These are phyloP conservation scores for Tetropium fuscum DNA, from an alignment of 2,888 invertebrate genomes.

Conservation along the genomic window DNA sequence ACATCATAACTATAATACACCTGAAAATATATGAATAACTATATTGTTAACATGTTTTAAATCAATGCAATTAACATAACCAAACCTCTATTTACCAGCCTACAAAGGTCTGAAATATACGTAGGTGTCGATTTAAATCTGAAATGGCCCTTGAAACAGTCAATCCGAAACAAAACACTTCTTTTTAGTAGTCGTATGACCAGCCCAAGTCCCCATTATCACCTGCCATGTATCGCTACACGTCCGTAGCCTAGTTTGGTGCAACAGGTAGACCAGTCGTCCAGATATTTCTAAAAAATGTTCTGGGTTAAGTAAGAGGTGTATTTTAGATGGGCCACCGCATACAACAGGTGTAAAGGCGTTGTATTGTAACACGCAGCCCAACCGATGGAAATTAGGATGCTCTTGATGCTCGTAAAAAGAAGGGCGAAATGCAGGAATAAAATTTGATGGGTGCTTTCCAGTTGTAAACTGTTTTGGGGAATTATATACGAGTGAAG, in stretches of 20 bases:
- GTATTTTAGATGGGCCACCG: background rate
- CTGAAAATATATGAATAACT: too few species aligned
- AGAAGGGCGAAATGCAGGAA: constrained; percentile 23
- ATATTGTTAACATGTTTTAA: too few species aligned
- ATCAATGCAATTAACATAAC: too few species aligned
- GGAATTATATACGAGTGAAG: background rate
- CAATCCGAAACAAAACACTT: background rate
- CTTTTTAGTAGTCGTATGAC: background rate
- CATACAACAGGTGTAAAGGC: constrained; percentile 7
- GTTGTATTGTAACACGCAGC: background rate
- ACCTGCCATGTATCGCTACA: background rate
- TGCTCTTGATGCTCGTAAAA: constrained; percentile 38
- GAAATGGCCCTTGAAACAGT: background rate
- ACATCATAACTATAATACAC: too few species aligned
- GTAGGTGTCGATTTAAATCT: too few species aligned
- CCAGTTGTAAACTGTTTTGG: constrained; percentile 29
- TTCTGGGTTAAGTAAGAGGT: background rate
- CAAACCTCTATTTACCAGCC: too few species aligned
- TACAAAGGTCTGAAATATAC: too few species aligned
- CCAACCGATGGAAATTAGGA: constrained; percentile 32
- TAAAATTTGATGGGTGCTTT: constrained; percentile 32
- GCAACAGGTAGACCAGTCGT: constrained; percentile 14
- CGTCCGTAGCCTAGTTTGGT: background rate
- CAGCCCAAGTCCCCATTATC: background rate
- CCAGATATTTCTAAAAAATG: constrained; percentile 1